Percentiles rank a stretch among this genome's conserved stretches.
phyloP scores from a whole-genome alignment of 2,113 vertebrate genomes.

The Myanophis thanlyinensis region DNA sequence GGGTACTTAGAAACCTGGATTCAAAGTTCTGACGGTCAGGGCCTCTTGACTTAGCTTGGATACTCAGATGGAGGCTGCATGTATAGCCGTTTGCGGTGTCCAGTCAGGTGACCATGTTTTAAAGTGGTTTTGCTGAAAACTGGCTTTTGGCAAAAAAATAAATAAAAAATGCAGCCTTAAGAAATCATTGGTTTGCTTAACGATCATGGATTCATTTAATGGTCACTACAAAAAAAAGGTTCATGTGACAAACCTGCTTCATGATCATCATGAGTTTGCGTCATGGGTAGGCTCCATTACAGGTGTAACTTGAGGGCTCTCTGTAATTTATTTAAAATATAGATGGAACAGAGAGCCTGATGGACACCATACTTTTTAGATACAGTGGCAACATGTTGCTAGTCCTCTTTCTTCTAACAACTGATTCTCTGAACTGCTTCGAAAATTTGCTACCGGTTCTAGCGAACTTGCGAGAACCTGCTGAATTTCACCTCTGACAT shows the following conservation, averaged over 20 bases:
- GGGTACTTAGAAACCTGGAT: background rate
- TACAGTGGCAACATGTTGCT: background rate
- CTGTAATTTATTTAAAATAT: background rate
- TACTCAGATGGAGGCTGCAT: background rate
- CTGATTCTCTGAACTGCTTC: too few species aligned
- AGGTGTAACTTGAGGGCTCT: background rate
- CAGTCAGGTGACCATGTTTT: background rate
- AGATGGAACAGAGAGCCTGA: background rate
- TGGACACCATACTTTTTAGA: background rate
- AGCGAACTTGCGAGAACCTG: too few species aligned
- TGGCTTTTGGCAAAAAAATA: background rate
- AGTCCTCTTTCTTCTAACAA: too few species aligned
- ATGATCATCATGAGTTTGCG: background rate
- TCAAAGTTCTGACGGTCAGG: background rate
- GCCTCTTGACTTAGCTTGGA: background rate
- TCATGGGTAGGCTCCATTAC: too few species aligned
- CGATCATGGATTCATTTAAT: background rate
- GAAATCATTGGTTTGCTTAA: background rate
- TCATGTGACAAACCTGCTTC: background rate
- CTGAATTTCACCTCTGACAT: too few species aligned
- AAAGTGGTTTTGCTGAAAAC: background rate
- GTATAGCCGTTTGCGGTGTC: background rate
- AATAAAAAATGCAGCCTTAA: background rate
- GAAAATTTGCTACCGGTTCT: too few species aligned
- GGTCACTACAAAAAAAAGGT: background rate